These are phyloP conservation scores for Callinectes sapidus DNA, from an alignment of 2,888 invertebrate genomes.

Conservation along the genomic window DNA sequence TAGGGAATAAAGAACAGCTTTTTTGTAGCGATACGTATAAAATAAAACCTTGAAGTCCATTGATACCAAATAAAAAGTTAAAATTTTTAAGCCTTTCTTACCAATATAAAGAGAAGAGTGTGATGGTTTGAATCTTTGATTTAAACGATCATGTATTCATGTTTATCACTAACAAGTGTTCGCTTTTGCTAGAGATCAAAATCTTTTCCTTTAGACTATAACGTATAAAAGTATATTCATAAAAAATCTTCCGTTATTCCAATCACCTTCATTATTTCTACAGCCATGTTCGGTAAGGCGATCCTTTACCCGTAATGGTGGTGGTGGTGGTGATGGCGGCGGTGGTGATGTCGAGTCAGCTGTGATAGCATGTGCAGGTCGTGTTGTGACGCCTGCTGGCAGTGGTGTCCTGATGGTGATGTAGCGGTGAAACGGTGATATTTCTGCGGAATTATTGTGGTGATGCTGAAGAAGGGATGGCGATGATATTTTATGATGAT, in stretches of 20 bases:
- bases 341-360: background rate
- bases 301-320: background rate
- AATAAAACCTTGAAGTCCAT: background rate
- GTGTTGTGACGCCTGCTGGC: too few species aligned
- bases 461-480: background rate
- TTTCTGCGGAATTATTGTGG: background rate
- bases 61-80: background rate
- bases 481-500: background rate
- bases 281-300: background rate
- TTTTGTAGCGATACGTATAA: background rate
- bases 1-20: background rate
- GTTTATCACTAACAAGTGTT: too few species aligned
- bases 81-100: background rate
- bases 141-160: background rate
- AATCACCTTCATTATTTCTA: background rate
- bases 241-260: background rate
- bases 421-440: background rate
- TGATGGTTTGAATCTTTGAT: background rate
- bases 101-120: background rate
- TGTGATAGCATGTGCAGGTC: too few species aligned
- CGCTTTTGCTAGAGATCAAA: too few species aligned
- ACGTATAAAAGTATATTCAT: background rate
- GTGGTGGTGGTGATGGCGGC: background rate
- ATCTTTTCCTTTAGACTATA: too few species aligned
- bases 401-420: too few species aligned